Evolutionary conservation across 2,888 invertebrate genomes (phyloP).

Genomic region (Tetrapedia diversipes): DNA sequence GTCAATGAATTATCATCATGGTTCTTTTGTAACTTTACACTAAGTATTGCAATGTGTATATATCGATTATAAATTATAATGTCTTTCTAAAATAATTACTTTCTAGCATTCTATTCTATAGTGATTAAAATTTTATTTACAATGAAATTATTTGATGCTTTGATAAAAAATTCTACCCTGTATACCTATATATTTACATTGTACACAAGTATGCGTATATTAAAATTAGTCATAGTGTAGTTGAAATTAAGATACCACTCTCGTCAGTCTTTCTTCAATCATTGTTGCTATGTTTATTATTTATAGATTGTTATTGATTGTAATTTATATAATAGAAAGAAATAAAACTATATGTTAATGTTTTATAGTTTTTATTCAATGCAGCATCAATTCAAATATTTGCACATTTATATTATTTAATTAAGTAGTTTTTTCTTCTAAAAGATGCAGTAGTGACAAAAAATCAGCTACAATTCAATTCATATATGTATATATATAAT

Average conservation of each 20-base stretch:
- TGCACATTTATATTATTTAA: background rate
- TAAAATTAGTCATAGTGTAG: conserved; percentile 31
- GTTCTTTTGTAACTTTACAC: conserved; percentile 14
- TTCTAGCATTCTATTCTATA: background rate
- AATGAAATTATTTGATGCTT: conserved; percentile 49
- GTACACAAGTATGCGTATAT: conserved; percentile 8
- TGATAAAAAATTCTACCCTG: conserved; percentile 35
- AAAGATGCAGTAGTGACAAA: background rate
- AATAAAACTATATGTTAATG: background rate
- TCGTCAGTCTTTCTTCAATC: background rate
- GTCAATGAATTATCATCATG: conserved; percentile 43
- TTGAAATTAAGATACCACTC: conserved; percentile 5
- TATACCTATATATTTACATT: conserved; percentile 5
- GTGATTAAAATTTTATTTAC: conserved; percentile 44
- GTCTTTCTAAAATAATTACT: conserved; percentile 21
- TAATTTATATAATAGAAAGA: background rate
- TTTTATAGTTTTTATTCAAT: background rate
- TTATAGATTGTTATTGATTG: background rate
- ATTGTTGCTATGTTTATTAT: background rate
- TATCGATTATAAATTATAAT: background rate
- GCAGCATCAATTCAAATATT: background rate
- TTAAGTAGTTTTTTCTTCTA: background rate
- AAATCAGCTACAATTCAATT: background rate
- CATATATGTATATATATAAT: too few species aligned
- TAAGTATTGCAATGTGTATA: background rate